Percentiles rank a stretch among this genome's conserved stretches.
phyloP scores from a whole-genome alignment of 2,797 vertebrate genomes.

The Amphiprion clarkii region DNA sequence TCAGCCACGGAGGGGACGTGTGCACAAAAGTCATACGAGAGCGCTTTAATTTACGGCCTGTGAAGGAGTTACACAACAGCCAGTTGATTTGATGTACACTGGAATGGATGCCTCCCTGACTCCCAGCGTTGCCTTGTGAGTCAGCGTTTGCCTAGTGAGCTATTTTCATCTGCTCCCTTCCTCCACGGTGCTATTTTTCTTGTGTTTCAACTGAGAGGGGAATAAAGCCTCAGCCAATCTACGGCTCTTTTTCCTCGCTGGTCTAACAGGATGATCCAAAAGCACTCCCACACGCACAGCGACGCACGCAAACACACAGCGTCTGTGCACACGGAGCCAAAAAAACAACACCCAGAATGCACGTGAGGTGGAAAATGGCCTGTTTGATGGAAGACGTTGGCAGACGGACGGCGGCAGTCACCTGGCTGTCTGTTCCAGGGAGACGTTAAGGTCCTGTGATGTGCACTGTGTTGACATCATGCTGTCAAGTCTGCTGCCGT shows the following conservation, averaged over 20 bases:
- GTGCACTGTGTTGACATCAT: conserved; percentile 17
- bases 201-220: conserved; percentile 72
- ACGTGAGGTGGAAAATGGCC: conserved; percentile 22
- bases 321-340: conserved; percentile 42
- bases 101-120: conserved; percentile 72
- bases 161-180: conserved; percentile 84
- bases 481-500: conserved; percentile 17
- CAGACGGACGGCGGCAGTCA: conserved; percentile 10
- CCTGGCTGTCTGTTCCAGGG: conserved; percentile 36
- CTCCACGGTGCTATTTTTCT: conserved; percentile 77
- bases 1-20: conserved; percentile 30
- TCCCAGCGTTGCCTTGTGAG: conserved; percentile 80
- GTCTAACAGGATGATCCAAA: conserved; percentile 80
- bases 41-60: conserved; percentile 52
- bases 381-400: conserved; percentile 32
- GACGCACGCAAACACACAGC: conserved; percentile 34
- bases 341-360: conserved; percentile 18
- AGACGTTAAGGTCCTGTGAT: conserved; percentile 27
- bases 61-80: conserved; percentile 72
- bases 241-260: conserved; percentile 60
- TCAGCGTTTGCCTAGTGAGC: conserved; percentile 83
- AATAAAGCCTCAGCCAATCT: conserved; percentile 70
- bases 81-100: conserved; percentile 65
- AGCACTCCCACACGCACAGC: conserved; percentile 68
- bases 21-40: conserved; percentile 35